Conservation (phyloP, 2,797 vertebrate genomes). For the Phrynocephalus vlangalii region DNA sequence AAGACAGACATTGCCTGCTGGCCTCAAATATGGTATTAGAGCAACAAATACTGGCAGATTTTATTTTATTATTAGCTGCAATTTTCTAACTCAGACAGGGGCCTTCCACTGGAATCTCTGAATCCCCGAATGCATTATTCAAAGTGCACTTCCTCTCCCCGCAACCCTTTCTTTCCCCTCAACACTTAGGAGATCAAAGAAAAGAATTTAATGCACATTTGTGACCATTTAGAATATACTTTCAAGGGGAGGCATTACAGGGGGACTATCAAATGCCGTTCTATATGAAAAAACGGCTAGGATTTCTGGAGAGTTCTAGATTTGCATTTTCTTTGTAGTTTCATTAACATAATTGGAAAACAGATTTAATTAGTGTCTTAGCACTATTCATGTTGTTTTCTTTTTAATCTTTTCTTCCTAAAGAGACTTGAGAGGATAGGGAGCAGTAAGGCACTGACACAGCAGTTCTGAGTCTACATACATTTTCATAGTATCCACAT, state of each 20-base stretch:
- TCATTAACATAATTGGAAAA: conserved; percentile 74
- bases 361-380: conserved; percentile 73
- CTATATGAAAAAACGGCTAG: conserved; percentile 57
- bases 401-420: conserved; percentile 51
- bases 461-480: conserved; percentile 38
- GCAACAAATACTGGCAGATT: conserved; percentile 43
- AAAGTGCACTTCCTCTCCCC: conserved; percentile 47
- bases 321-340: conserved; percentile 78
- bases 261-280: conserved; percentile 67
- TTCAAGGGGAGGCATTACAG: conserved; percentile 51
- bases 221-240: conserved; percentile 67
- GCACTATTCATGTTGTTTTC: conserved; percentile 46
- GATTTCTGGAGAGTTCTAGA: conserved; percentile 72
- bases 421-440: conserved; percentile 28
- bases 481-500: conserved; percentile 5
- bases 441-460: conserved; percentile 39
- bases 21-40: conserved; percentile 45
- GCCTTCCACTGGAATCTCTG: conserved; percentile 38
- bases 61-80: conserved; percentile 47
- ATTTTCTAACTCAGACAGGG: conserved; percentile 46
- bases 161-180: conserved; percentile 53
- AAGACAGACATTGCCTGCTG: conserved; percentile 62
- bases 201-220: conserved; percentile 71
- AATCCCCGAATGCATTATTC: conserved; percentile 46
- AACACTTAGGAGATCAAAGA: conserved; percentile 73